Conservation (phyloP, 2,113 vertebrate species). For the Tupaia tana region DNA sequence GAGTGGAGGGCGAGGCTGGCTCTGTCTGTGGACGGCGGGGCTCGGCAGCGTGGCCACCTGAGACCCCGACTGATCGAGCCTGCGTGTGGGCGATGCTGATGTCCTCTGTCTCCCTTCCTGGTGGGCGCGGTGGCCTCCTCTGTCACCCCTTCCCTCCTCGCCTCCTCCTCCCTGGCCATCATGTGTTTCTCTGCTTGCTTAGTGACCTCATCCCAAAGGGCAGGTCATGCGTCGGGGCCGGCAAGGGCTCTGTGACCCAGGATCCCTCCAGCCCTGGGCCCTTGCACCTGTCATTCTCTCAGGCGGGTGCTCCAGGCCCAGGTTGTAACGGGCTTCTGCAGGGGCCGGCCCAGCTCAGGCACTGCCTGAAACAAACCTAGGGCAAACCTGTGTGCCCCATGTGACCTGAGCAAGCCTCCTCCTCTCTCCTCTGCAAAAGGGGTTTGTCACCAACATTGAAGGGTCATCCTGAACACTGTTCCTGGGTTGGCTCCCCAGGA, state of each 20-base stretch:
- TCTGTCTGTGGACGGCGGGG: not conserved
- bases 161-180: not conserved
- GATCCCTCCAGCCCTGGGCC: not conserved
- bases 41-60: not conserved
- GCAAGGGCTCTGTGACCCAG: not conserved
- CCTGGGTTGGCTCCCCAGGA: not conserved
- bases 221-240: fast-evolving
- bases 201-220: not conserved
- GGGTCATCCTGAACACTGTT: not conserved
- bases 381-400: not conserved
- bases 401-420: not conserved
- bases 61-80: not conserved
- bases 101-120: not conserved
- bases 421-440: not conserved
- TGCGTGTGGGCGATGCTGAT: not conserved
- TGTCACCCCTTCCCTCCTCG: not conserved
- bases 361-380: not conserved
- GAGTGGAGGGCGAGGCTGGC: not conserved
- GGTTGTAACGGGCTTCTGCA: fast-evolving
- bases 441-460: fast-evolving
- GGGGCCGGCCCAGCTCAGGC: not conserved
- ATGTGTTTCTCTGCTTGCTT: not conserved
- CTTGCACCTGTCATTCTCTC: fast-evolving
- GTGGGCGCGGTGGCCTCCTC: not conserved
- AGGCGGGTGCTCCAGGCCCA: not conserved